Percentiles rank a stretch among this genome's conserved stretches.
Conservation (phyloP, 2,113 vertebrate genomes). For the Micronisus gabar region DNA sequence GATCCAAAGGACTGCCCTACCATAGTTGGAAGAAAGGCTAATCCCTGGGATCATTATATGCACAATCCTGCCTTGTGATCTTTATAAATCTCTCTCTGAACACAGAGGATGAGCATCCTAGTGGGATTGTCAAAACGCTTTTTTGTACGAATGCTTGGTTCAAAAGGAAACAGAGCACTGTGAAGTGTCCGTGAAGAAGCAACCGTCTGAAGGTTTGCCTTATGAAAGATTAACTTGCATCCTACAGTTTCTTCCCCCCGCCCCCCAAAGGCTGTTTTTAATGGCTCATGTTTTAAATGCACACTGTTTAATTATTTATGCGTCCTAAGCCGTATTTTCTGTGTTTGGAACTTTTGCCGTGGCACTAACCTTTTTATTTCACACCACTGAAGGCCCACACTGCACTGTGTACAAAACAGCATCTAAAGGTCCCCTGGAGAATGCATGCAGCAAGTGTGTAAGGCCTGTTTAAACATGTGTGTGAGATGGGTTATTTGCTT, state of each 20-base stretch:
- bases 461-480: not conserved
- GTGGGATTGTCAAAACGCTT: slow-evolving; percentile 9
- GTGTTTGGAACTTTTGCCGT: not conserved
- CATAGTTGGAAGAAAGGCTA: slow-evolving; percentile 15
- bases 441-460: not conserved
- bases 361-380: slow-evolving; percentile 1
- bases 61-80: slow-evolving; percentile 53
- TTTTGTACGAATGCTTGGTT: not conserved
- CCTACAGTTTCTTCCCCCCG: not conserved
- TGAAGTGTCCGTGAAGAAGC: not conserved
- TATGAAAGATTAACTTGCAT: slow-evolving; percentile 52
- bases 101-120: slow-evolving; percentile 43
- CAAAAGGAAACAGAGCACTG: slow-evolving; percentile 19
- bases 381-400: not conserved
- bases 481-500: not conserved
- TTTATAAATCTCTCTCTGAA: slow-evolving; percentile 48
- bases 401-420: not conserved
- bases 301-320: slow-evolving; percentile 15
- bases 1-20: slow-evolving; percentile 6
- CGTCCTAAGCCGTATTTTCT: not conserved
- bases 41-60: slow-evolving; percentile 44
- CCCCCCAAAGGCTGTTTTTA: not conserved
- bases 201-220: not conserved
- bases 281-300: slow-evolving; percentile 21
- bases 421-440: not conserved